Evolutionary conservation across 1,140 invertebrate genomes (phyloP).

Genomic region (Andricus grossulariae): DNA sequence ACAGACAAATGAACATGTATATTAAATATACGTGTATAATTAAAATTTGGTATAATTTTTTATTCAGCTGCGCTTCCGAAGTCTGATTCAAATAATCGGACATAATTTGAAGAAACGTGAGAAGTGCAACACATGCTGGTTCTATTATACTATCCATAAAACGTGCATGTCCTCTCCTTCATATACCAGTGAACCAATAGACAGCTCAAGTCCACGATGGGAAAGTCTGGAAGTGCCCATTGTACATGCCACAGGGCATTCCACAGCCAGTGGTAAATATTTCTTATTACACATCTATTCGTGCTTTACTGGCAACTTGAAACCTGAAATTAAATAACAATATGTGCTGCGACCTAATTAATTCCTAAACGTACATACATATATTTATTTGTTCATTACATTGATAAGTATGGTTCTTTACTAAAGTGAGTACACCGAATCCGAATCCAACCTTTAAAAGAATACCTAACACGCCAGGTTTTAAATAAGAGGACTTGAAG

Average conservation of each 20-base stretch:
- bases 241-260: slow-evolving; percentile 70
- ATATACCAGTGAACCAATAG: slow-evolving; percentile 89
- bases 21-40: not conserved
- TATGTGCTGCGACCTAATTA: too few species aligned
- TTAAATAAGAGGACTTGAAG: too few species aligned
- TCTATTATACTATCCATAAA: slow-evolving; percentile 88
- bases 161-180: slow-evolving; percentile 89
- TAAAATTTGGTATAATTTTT: slow-evolving; percentile 39
- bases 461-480: too few species aligned
- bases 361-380: too few species aligned
- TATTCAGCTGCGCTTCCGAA: slow-evolving; percentile 81
- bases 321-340: too few species aligned
- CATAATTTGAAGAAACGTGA: slow-evolving; percentile 76
- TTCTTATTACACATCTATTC: not conserved
- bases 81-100: slow-evolving; percentile 83
- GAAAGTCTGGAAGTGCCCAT: slow-evolving; percentile 75
- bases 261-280: slow-evolving; percentile 69
- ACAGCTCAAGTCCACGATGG: slow-evolving; percentile 86
- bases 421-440: too few species aligned
- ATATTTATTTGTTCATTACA: too few species aligned
- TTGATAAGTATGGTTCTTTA: too few species aligned
- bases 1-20: too few species aligned
- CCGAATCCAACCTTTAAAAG: too few species aligned
- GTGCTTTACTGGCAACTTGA: too few species aligned
- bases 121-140: slow-evolving; percentile 73